A percentile compares a stretch with the other conserved stretches of the same genome.
Conservation (phyloP, 2,113 vertebrate species). For the Motacilla tschutschensis region DNA sequence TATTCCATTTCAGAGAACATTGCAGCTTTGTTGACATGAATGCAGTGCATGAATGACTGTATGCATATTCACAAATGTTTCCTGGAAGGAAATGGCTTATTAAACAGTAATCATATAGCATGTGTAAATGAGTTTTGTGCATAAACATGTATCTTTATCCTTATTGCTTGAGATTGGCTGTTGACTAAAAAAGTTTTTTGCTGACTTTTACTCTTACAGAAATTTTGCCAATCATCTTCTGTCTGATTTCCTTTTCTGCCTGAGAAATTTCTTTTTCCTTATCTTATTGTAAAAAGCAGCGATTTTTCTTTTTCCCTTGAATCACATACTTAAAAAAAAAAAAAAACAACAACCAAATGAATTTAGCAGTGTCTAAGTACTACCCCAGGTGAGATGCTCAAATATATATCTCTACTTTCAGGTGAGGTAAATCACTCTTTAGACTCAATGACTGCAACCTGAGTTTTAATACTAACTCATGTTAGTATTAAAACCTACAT, state of each 20-base stretch:
- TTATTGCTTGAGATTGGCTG: neutral
- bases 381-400: neutral
- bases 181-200: neutral
- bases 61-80: slow-evolving; percentile 32
- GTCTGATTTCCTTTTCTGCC: neutral
- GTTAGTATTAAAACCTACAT: neutral
- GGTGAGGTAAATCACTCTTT: neutral
- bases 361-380: neutral
- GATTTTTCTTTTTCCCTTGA: neutral
- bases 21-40: neutral
- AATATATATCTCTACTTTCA: neutral
- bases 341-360: neutral
- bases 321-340: neutral
- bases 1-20: neutral
- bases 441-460: neutral
- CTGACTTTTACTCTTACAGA: neutral
- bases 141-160: neutral
- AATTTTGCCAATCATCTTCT: neutral
- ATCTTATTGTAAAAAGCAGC: neutral
- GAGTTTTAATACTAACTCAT: neutral
- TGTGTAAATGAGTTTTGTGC: neutral
- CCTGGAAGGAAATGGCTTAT: slow-evolving; percentile 21
- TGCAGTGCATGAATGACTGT: slow-evolving; percentile 8
- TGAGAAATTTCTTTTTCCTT: neutral
- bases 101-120: slow-evolving; percentile 20